Conservation (phyloP, 2,888 invertebrate genomes). For the Hartigia nigra region DNA sequence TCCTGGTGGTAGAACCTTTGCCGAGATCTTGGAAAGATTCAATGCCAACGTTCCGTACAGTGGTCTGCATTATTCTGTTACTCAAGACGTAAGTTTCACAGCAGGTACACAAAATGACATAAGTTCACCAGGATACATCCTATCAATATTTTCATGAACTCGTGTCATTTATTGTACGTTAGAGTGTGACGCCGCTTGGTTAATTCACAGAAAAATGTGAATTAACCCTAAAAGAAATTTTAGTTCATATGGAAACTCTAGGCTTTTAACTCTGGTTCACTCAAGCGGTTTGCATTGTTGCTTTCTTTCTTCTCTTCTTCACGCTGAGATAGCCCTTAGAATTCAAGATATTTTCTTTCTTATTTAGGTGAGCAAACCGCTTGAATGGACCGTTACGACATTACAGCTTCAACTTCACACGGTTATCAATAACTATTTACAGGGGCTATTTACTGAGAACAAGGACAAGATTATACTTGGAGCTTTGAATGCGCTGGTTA, state of each 20-base stretch:
- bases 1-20: constrained; percentile 74
- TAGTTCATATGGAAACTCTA: neutral
- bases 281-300: constrained; percentile 13
- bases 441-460: constrained; percentile 97
- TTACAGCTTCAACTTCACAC: constrained; percentile 52
- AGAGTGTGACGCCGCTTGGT: neutral
- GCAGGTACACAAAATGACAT: neutral
- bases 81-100: constrained; percentile 85
- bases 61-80: constrained; percentile 94
- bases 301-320: neutral
- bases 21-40: constrained; percentile 91
- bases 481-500: constrained; percentile 87
- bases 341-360: constrained; percentile 32
- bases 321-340: neutral
- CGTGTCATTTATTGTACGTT: neutral
- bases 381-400: constrained; percentile 61
- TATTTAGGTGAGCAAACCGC: constrained; percentile 56
- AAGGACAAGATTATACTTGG: constrained; percentile 96
- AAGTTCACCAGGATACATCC: neutral
- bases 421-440: constrained; percentile 62
- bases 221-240: neutral
- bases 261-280: constrained; percentile 15
- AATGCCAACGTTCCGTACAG: constrained; percentile 98
- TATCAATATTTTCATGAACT: neutral
- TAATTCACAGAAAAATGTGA: neutral